Percentiles rank a stretch among this genome's conserved stretches.
phyloP scores from a whole-genome alignment of 2,797 vertebrate genomes.

The Chiloscyllium punctatum region DNA sequence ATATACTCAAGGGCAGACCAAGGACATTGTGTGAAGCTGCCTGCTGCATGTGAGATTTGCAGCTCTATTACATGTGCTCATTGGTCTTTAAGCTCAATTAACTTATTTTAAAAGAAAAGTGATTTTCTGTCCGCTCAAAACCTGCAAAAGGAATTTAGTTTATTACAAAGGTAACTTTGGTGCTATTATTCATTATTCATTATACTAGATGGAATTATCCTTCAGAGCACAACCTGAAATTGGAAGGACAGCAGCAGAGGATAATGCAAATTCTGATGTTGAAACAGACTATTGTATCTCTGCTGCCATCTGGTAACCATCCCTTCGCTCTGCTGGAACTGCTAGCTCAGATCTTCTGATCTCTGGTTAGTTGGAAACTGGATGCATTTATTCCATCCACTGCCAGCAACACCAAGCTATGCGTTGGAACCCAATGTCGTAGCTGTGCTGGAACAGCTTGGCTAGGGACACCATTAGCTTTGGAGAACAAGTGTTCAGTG shows the following conservation, averaged over 20 bases:
- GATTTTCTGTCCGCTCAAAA: no score
- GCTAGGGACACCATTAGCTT: no score
- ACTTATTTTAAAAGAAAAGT: constrained; percentile 13
- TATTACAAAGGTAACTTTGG: neutral
- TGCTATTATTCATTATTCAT: neutral
- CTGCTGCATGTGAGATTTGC: neutral
- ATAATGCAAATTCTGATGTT: neutral
- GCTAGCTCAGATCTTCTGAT: no score
- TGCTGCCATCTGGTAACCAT: neutral
- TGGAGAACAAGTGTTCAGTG: no score
- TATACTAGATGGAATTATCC: neutral
- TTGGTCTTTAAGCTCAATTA: constrained; percentile 23
- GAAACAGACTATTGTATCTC: neutral
- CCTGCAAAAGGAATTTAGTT: neutral
- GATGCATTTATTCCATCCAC: no score
- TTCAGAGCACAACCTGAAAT: neutral
- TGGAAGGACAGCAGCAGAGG: neutral
- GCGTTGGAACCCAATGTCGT: no score
- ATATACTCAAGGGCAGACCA: constrained; percentile 49
- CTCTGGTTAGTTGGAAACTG: no score
- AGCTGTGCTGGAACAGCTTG: no score
- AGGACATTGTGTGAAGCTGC: constrained; percentile 45
- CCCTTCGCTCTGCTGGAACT: neutral
- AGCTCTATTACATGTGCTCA: neutral
- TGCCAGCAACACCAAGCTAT: no score